Conservation (phyloP, 2,113 vertebrate genomes). For the Baryphthengus martii region DNA sequence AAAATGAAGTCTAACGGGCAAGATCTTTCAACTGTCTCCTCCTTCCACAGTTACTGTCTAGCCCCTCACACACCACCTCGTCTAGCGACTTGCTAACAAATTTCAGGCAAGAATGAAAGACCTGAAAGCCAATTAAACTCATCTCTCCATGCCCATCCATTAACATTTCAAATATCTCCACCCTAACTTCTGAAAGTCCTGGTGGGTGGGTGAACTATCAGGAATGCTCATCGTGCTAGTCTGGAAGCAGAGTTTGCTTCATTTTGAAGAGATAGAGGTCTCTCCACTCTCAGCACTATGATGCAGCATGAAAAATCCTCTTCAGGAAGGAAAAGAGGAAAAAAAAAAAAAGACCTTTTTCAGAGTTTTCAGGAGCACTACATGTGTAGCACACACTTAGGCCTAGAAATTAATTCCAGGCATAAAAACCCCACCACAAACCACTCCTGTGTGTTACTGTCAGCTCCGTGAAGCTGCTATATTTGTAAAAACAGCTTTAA, state of each 20-base stretch:
- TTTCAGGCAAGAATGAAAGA: background rate
- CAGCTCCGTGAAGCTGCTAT: background rate
- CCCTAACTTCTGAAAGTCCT: background rate
- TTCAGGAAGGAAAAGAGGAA: too few relatives aligned
- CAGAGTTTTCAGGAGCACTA: background rate
- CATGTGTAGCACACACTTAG: accelerated
- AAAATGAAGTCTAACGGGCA: background rate
- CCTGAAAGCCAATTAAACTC: background rate
- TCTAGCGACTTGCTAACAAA: background rate
- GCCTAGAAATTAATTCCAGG: background rate
- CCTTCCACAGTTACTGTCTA: background rate
- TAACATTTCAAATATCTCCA: background rate
- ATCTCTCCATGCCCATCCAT: background rate
- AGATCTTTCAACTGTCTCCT: background rate
- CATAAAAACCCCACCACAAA: background rate
- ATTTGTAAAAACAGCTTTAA: background rate
- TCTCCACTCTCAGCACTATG: background rate
- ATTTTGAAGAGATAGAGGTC: background rate
- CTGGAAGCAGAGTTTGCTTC: background rate
- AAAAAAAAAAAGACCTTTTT: background rate
- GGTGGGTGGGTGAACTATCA: background rate
- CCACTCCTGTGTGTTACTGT: background rate
- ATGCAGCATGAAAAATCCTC: background rate
- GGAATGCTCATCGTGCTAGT: background rate
- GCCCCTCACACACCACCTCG: background rate